Evolutionary conservation across 2,797 vertebrate genomes (phyloP).

Genomic region (Onychomys leucogaster): DNA sequence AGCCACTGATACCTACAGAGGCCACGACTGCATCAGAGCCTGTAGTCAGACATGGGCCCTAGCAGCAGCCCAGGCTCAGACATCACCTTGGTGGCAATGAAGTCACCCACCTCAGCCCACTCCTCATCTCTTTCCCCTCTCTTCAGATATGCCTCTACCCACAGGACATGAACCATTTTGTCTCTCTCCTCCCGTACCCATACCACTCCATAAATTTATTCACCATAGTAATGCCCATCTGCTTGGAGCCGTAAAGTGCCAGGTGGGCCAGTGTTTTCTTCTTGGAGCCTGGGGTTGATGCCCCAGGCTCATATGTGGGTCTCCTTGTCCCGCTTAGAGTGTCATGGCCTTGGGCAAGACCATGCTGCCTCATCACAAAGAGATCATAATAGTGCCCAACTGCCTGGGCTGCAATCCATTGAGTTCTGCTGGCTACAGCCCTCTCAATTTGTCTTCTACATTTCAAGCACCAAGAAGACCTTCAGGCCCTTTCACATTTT

Average conservation of each 20-base stretch:
- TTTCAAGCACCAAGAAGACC: slow-evolving; percentile 45
- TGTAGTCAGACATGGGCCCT: background rate
- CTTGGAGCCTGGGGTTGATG: background rate
- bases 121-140: background rate
- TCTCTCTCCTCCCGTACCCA: background rate
- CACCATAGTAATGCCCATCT: background rate
- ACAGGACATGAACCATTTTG: background rate
- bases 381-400: background rate
- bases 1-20: background rate
- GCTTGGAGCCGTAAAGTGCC: background rate
- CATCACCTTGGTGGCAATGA: background rate
- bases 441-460: background rate
- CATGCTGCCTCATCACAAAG: background rate
- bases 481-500: slow-evolving; percentile 28
- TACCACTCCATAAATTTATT: background rate
- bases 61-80: background rate
- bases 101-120: background rate
- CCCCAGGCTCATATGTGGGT: background rate
- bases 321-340: background rate
- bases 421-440: background rate
- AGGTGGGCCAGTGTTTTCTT: background rate
- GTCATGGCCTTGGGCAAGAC: background rate
- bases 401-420: background rate
- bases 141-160: background rate
- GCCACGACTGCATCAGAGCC: background rate